Evolutionary conservation across 2,888 invertebrate species (phyloP).

Genomic region (Callimorpha dominula): DNA sequence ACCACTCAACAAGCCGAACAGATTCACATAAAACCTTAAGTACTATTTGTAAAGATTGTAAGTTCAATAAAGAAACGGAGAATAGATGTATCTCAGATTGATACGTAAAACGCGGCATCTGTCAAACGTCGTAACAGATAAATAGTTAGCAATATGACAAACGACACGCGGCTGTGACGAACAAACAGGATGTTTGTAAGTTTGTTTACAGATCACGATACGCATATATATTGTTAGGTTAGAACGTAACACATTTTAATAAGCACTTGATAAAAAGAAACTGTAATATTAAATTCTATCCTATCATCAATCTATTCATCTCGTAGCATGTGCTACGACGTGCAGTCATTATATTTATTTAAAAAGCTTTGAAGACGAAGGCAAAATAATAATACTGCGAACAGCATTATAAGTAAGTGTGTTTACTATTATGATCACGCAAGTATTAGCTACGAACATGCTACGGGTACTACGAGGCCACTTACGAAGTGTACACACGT

Average conservation of each 20-base stretch:
- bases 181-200: slow-evolving; percentile 42
- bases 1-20: background rate
- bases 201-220: background rate
- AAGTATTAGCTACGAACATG: slow-evolving; percentile 12
- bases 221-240: background rate
- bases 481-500: slow-evolving; percentile 13
- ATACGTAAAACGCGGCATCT: slow-evolving; percentile 5
- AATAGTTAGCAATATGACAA: slow-evolving; percentile 8
- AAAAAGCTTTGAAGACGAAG: no score
- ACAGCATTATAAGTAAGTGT: no score
- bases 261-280: no score
- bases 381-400: no score
- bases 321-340: slow-evolving; percentile 3
- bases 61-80: background rate
- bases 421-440: slow-evolving; percentile 1
- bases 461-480: slow-evolving; percentile 22
- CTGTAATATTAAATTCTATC: background rate
- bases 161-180: slow-evolving; percentile 1
- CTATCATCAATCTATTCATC: background rate
- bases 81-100: background rate
- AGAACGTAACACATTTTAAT: background rate
- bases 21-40: background rate
- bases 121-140: slow-evolving; percentile 21
- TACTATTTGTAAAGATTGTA: background rate
- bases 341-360: no score